Base-by-base conservation (phyloP, 2,113 vertebrate genomes). In the Lipophrys pholis region DNA sequence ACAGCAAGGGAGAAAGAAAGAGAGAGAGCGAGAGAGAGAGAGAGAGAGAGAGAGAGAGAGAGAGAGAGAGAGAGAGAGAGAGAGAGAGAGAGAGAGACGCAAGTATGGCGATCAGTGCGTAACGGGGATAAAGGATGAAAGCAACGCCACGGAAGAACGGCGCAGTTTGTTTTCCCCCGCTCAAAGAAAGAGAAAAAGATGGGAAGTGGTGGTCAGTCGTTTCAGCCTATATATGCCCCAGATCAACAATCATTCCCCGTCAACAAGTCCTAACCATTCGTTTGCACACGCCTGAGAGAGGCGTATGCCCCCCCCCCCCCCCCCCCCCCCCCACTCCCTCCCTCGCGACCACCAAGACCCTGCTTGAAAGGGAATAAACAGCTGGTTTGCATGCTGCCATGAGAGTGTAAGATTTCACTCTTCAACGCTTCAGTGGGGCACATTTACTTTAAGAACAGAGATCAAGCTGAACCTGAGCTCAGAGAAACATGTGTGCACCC, bases 251-350 rank as follows among this genome's bases (percentile, higher is more conserved):
- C 82, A 64, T 66, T 79, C n/a, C 64, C 75, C 81, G 91, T 92
- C 92, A 94, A 93, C 93, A 94, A 93, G 93, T 94, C 90, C 78
- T 64, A 73, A 84, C 15, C 73, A 73, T 62, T 81, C 82, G 66
- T 84, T 74, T 69, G 80, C 38, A 35, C 62, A 72, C 76, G 81
- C 42, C 51, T 76, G 70, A 76, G 65, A 40, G 62, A 46, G 51
- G 69, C 81, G 59, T 67, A 65, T 40, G 81, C 78, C 52, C 70
- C 80, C 69, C 50, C 36, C 69, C 46, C 63, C 51, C 16, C 80
- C 38, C 57, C 78, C 73, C 59, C 69, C 80, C 36, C 69, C 46
- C 63, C 51, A 21, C 80, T 42, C 57, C 78, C 73, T 62, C 69
- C 80, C 72, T 59, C 65, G 61, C 57, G 51, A 87, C 51, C 84